Evolutionary conservation across 2,797 vertebrate species (phyloP), one percentile per base, ranked within the genome.

Genomic region (Labroides dimidiatus): DNA sequence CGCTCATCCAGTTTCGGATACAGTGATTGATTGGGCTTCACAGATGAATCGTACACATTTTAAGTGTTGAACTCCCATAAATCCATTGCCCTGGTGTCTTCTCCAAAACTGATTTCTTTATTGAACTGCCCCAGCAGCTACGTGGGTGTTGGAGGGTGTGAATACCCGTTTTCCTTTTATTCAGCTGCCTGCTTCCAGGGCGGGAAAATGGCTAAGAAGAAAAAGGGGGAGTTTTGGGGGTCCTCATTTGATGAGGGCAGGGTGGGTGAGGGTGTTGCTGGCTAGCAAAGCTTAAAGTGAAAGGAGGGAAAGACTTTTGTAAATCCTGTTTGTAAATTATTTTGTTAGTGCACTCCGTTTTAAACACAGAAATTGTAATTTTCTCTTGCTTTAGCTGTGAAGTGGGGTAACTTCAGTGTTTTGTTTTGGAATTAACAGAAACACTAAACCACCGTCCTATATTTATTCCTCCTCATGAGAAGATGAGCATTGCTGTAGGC

Each of bases 181-280:
- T 79, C 65, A 67, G 78, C 75, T 42, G 77, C 75, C 84, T 79
- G 73, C 75, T 76, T 66, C 69, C 84, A 83, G 80, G 80, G 94
- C 92, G 93, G 93, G 93, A 95, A 94, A 93, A 84, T 76, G 70
- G 78, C 62, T 77, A 60, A 56, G 54, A 60, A 64, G 77, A 75
- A 80, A 59, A 33, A 16, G 44, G 59, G 55, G 56, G 68, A 41
- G 58, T 33, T 16, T 13, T 55, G 55, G 62, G 59, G 65, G 56
- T 60, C 44, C 52, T 75, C 83, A 64, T 64, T 75, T 74, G 58
- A 64, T 44, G 73, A 56, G 50, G 41, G 37, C 59, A 58, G 49
- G 12, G 41, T 54, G 74, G 57, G 55, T 50, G 49, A 41, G 45
- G 15, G 7, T 51, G 64, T 53, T 23, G 21, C 19, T 36, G 59